These are phyloP conservation scores for Microtus pennsylvanicus DNA, from an alignment of 2,113 vertebrate species.

Conservation along the genomic window DNA sequence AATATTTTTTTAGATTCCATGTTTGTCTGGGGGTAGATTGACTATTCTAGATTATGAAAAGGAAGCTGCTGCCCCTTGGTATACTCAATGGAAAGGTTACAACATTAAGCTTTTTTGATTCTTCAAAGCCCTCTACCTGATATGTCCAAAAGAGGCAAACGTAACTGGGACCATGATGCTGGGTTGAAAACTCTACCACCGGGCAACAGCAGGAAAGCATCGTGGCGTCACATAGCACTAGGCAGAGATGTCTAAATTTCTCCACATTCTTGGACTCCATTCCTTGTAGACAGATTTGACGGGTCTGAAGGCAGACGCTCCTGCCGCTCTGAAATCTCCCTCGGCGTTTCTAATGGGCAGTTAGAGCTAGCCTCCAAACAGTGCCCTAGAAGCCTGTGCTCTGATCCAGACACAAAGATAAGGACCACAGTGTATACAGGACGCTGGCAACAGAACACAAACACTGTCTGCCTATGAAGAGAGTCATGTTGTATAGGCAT, in stretches of 20 bases:
- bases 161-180: background rate
- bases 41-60: background rate
- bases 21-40: background rate
- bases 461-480: constrained; percentile 69
- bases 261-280: background rate
- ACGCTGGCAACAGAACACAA: constrained; percentile 70
- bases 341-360: background rate
- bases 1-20: background rate
- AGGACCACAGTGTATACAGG: constrained; percentile 26
- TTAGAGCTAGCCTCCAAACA: constrained; percentile 4
- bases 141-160: background rate
- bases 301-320: background rate
- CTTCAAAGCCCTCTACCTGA: background rate
- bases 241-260: background rate
- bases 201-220: background rate
- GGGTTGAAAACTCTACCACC: background rate
- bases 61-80: background rate
- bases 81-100: background rate
- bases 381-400: constrained; percentile 50
- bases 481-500: constrained; percentile 58
- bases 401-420: constrained; percentile 30
- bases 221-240: background rate
- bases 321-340: background rate
- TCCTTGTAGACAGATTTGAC: background rate
- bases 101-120: constrained; percentile 3